These are phyloP conservation scores for Sarcophaga peregrina DNA, from an alignment of 1,140 invertebrate genomes.

Conservation along the genomic window DNA sequence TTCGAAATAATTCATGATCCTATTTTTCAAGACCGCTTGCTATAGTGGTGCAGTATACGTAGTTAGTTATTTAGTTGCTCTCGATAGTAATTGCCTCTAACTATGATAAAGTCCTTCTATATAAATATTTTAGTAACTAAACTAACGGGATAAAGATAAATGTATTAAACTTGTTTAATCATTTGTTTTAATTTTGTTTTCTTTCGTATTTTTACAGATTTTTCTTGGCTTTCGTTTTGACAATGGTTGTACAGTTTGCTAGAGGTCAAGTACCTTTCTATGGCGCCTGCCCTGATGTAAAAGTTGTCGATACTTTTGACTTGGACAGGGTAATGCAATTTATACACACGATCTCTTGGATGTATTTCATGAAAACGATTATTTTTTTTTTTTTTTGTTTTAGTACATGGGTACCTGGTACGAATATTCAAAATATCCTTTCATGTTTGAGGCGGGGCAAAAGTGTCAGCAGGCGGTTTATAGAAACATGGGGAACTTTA, in stretches of 20 bases:
- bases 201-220: too few relatives aligned
- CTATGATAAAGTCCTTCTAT: too few relatives aligned
- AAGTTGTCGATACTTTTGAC: conserved; percentile 72
- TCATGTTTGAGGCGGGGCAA: conserved; percentile 78
- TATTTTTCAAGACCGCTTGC: too few relatives aligned
- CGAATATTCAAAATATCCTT: conserved; percentile 81
- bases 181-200: too few relatives aligned
- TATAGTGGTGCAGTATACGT: too few relatives aligned
- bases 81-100: too few relatives aligned
- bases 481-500: conserved; percentile 69
- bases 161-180: too few relatives aligned
- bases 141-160: too few relatives aligned
- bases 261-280: conserved; percentile 72
- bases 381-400: background rate
- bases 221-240: background rate
- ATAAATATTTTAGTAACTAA: too few relatives aligned
- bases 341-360: too few relatives aligned
- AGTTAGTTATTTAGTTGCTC: too few relatives aligned
- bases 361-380: background rate
- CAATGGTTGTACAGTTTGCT: background rate
- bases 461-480: conserved; percentile 82
- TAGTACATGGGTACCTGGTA: conserved; percentile 82
- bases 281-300: conserved; percentile 74
- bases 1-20: too few relatives aligned
- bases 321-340: conserved; percentile 68